Conservation (phyloP, 2,797 vertebrate species). For the Gymnoscopelus braueri region DNA sequence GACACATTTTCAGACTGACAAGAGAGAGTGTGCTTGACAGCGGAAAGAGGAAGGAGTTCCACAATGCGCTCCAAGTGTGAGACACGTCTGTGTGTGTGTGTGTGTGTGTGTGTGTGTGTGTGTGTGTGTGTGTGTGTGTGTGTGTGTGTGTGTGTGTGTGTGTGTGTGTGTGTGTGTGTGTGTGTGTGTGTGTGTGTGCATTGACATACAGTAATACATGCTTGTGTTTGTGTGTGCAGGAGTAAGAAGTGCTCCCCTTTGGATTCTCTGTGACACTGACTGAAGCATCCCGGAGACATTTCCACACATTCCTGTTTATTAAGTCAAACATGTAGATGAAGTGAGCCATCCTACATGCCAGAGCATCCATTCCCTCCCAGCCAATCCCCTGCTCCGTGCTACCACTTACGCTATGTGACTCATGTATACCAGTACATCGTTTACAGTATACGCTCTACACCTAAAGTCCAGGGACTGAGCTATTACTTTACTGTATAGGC, state of each 20-base stretch:
- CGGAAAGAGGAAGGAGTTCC: neutral
- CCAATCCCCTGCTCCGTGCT: too few species aligned
- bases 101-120: neutral
- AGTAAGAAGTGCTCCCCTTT: neutral
- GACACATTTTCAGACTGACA: constrained; percentile 54
- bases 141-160: neutral
- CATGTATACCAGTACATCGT: too few species aligned
- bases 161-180: neutral
- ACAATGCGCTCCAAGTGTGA: neutral
- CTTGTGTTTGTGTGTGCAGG: neutral
- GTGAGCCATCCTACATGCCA: too few species aligned
- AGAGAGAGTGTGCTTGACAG: constrained; percentile 37
- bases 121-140: too few species aligned
- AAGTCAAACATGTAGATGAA: neutral
- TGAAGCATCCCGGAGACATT: neutral
- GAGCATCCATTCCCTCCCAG: too few species aligned
- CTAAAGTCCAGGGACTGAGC: neutral
- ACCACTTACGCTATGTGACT: too few species aligned
- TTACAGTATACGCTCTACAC: too few species aligned
- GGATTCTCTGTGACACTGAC: neutral
- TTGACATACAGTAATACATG: neutral
- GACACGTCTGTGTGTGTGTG: neutral
- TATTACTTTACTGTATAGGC: neutral
- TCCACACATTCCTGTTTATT: neutral
- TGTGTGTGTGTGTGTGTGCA: neutral